Evolutionary conservation across 2,113 vertebrate species (phyloP), one percentile per base, ranked within the genome.

Genomic region (Lampris incognitus): DNA sequence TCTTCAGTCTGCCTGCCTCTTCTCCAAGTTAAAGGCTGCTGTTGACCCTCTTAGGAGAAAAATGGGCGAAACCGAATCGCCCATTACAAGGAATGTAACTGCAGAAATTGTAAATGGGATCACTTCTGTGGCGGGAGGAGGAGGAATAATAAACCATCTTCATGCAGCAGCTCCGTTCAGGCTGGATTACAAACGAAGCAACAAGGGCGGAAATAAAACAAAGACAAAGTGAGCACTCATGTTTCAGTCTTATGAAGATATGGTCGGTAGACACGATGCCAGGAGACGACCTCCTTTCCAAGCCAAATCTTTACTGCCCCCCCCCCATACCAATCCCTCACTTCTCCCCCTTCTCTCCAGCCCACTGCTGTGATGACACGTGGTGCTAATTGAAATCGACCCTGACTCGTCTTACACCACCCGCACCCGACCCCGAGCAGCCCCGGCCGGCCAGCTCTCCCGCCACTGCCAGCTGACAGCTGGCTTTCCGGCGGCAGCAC

Each of bases 321-420:
- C 66, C 38, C 63, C 58, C 55, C 24, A 9, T 37, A 11, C 51
- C 39, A 6, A 64, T n/a, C 37, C 39, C 38, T 11, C 51, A 37
- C 52, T 10, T n/a, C 38, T 50, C 49, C 40, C 36, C 54, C 36
- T n/a, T 50, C 59, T 63, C 3, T 78, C 2, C 71, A 68, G 70
- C 61, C 57, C 49, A 36, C 48, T 77, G 79, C 81, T 66, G 81
- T 63, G 86, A 76, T 48, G 64, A 52, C 88, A 85, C 9, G 77
- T 87, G 87, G 87, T 13, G 87, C 87, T 90, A 90, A 93, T 86
- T 91, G 84, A 92, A 92, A 86, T 78, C 77, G 83, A 92, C 92
- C 92, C 89, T 79, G 88, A 91, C 87, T 89, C 66, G 88, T 91
- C 89, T 24, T 24, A 24, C 24, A 24, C 24, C 24, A 24, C 24